Evolutionary conservation across 1,140 invertebrate genomes (phyloP).

Genomic region (Drosophila ficusphila): DNA sequence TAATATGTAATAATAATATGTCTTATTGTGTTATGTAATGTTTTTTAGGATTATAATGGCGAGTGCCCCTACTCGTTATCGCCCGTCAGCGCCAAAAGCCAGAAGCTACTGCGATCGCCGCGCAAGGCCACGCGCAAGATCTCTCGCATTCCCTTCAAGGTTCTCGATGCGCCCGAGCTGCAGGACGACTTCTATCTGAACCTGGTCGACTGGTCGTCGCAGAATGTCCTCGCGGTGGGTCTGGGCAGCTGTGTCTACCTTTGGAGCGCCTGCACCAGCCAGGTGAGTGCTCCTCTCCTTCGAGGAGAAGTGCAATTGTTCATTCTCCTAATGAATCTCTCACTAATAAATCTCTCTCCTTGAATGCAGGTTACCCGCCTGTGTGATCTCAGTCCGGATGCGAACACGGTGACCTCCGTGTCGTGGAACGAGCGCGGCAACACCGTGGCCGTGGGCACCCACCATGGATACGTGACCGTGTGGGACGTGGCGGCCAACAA

Average conservation of each 20-base stretch:
- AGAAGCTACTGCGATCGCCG: constrained; percentile 96
- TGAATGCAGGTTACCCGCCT: constrained; percentile 91
- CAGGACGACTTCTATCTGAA: constrained; percentile 99
- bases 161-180: constrained; percentile 98
- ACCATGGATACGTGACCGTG: constrained; percentile 98
- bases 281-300: constrained; percentile 86
- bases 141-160: constrained; percentile 98
- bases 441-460: constrained; percentile 98
- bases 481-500: constrained; percentile 99
- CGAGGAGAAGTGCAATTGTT: no score
- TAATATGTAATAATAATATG: no score
- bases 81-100: constrained; percentile 96
- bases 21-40: not conserved
- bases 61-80: constrained; percentile 95
- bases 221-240: constrained; percentile 99
- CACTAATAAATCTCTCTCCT: not conserved
- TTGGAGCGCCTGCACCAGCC: constrained; percentile 99
- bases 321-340: not conserved
- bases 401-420: constrained; percentile 98
- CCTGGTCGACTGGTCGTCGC: constrained; percentile 99
- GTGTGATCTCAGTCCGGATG: constrained; percentile 97
- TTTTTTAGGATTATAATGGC: constrained; percentile 86
- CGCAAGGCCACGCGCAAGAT: constrained; percentile 98
- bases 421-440: constrained; percentile 99
- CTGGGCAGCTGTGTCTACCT: constrained; percentile 99